Evolutionary conservation across 1,140 invertebrate species (phyloP).

Genomic region (Diprion similis): DNA sequence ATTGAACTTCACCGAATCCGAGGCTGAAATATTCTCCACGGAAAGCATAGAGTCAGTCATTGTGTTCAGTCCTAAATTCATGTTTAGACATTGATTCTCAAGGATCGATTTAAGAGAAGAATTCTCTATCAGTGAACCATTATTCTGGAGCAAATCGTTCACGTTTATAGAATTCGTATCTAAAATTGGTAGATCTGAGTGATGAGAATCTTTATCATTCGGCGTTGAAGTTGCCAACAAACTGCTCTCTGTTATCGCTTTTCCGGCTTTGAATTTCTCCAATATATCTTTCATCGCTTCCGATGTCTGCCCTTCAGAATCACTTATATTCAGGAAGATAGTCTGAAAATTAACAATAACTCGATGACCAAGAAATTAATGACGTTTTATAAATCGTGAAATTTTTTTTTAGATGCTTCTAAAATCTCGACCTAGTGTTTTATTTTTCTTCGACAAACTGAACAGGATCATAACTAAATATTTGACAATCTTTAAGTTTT

Average conservation of each 20-base stretch:
- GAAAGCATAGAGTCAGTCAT: slow-evolving; percentile 30
- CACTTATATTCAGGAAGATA: slow-evolving; percentile 24
- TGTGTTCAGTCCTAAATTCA: slow-evolving; percentile 21
- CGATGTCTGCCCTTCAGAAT: slow-evolving; percentile 30
- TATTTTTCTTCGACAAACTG: no score
- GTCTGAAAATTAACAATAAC: slow-evolving; percentile 18
- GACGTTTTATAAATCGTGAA: background rate
- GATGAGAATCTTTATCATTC: slow-evolving; percentile 23
- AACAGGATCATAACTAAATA: background rate
- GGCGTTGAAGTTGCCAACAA: background rate
- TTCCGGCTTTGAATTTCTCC: slow-evolving; percentile 26
- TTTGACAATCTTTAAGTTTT: no score
- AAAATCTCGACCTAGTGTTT: no score
- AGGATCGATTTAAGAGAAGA: slow-evolving; percentile 31
- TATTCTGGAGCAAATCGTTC: slow-evolving; percentile 30
- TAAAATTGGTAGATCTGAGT: slow-evolving; percentile 24
- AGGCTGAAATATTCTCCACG: slow-evolving; percentile 25
- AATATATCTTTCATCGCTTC: slow-evolving; percentile 28
- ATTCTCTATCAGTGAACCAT: slow-evolving; percentile 27
- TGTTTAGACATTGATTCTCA: slow-evolving; percentile 31
- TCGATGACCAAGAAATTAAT: slow-evolving; percentile 2
- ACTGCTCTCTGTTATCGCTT: slow-evolving; percentile 23
- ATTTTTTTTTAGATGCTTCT: background rate
- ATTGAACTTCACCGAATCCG: slow-evolving; percentile 29
- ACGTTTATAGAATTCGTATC: slow-evolving; percentile 29